Conservation (phyloP, 1,140 invertebrate genomes). For the Drosophila bocki region DNA sequence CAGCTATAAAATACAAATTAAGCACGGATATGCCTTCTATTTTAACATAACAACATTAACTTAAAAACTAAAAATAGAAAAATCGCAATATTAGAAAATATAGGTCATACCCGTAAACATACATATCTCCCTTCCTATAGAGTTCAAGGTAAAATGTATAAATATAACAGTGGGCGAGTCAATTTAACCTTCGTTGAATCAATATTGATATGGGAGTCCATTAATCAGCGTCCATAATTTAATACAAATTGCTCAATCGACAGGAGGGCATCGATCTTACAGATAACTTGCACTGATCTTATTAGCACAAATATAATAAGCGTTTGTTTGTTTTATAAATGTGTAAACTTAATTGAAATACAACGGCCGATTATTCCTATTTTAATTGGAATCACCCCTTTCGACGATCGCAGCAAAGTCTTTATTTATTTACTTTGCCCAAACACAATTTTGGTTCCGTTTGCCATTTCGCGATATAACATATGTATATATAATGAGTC, state of each 20-base stretch:
- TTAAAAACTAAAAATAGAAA: neutral
- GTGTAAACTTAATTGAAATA: constrained; percentile 2
- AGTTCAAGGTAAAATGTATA: constrained; percentile 28
- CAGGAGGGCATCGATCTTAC: constrained; percentile 25
- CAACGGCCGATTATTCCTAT: neutral
- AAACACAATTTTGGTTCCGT: constrained; percentile 15
- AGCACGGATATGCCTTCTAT: too few species aligned
- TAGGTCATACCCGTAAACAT: constrained; percentile 4
- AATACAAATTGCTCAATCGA: constrained; percentile 16
- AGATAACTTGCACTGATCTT: constrained; percentile 7
- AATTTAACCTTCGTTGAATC: constrained; percentile 7
- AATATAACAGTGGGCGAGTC: constrained; percentile 1
- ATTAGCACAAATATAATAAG: constrained; percentile 22
- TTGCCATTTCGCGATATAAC: constrained; percentile 34
- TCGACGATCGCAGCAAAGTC: neutral
- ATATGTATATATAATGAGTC: constrained; percentile 34
- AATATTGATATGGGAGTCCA: constrained; percentile 4
- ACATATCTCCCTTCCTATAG: constrained; percentile 1
- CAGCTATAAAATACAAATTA: too few species aligned
- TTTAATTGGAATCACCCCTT: constrained; percentile 9
- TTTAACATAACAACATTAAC: neutral
- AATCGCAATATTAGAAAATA: neutral
- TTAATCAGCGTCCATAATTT: constrained; percentile 21
- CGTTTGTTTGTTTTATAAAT: constrained; percentile 32
- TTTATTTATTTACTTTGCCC: constrained; percentile 24